These are phyloP conservation scores for Pyrrhia umbra DNA, from an alignment of 2,888 invertebrate species.

Conservation along the genomic window DNA sequence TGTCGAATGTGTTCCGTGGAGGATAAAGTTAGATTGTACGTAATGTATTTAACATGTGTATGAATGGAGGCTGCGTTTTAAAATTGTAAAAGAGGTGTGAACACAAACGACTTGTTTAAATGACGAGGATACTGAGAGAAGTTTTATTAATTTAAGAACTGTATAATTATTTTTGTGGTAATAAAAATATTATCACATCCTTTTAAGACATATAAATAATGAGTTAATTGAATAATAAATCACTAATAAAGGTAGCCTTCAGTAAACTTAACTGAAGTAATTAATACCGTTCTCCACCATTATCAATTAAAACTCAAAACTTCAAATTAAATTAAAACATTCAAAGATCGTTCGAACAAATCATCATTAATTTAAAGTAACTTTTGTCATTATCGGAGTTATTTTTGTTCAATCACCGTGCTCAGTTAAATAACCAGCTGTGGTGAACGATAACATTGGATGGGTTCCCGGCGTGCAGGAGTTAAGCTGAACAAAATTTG, in stretches of 20 bases:
- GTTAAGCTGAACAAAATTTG: conserved; percentile 73
- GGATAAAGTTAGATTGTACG: conserved; percentile 26
- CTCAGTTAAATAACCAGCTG: conserved; percentile 43
- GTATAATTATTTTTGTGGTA: no score
- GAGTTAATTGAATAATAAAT: background rate
- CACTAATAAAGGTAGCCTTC: no score
- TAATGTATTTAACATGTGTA: conserved; percentile 17
- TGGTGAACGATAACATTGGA: conserved; percentile 33
- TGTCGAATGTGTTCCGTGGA: conserved; percentile 29
- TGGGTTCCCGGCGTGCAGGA: conserved; percentile 45
- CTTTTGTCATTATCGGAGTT: conserved; percentile 11
- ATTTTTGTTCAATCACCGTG: conserved; percentile 45
- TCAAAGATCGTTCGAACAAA: background rate
- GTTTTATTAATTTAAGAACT: no score
- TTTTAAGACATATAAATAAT: no score
- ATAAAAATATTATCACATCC: no score
- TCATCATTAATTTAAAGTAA: conserved; percentile 28
- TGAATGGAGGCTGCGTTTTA: background rate
- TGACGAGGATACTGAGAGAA: no score
- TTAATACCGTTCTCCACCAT: background rate
- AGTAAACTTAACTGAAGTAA: background rate
- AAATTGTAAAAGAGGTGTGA: conserved; percentile 10
- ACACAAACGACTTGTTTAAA: background rate
- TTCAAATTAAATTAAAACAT: conserved; percentile 46
- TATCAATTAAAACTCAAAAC: conserved; percentile 17